Base-by-base conservation (phyloP, 2,888 invertebrate species). In the Galeopsomyia nigrocyanea region DNA sequence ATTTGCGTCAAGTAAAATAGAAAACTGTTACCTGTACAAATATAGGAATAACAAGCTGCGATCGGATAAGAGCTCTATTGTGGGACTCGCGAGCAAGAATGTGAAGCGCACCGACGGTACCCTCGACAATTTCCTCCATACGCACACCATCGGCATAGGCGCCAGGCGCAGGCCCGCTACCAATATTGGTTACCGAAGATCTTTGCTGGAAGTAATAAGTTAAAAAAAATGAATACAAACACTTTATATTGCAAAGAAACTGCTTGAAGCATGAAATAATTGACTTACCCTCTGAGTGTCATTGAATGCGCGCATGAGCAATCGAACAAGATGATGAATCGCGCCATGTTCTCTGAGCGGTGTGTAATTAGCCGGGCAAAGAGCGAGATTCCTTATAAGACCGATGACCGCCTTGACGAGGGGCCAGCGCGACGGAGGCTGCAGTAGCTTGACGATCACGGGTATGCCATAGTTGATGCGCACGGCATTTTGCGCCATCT, bases 121-220 rank as follows among this genome's bases (percentile, higher is more conserved):
- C 98, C 87, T 99, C 99, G 17, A 99, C 97, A 77, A 99, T 98
- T 88, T 99, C 99, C 84, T 99, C 98, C 98, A 99, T 98, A 56
- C 98, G 92, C 9, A 99, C 98, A 17, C 99, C 99, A 87, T 98
- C 97, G 0, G 96, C 95, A 86, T 96, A 96, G 0, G 93, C 93
- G 7, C 92, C 92, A 19, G 91, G 89, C 39, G 86, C 82, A 78
- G 90, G 91, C 83, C 91, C 92, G 71, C 93, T 90, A 73, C 93
- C 94, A 78, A 92, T 92, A 75, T 93, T 95, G 16, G 95, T 93
- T 39, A 94, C 93, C 13, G 95, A 94, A 0, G 94, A 92, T 80
- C 95, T 91, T 90, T 93, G 89, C 91, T 87, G 75, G 75, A 78
- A 77, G 58, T 60, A 62, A 61, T 26, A 2, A 26, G 2, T 26